Percentiles rank a stretch among this genome's conserved stretches.
Evolutionary conservation across 2,888 invertebrate genomes (phyloP).

Genomic region (Dorcus parallelipipedus): DNA sequence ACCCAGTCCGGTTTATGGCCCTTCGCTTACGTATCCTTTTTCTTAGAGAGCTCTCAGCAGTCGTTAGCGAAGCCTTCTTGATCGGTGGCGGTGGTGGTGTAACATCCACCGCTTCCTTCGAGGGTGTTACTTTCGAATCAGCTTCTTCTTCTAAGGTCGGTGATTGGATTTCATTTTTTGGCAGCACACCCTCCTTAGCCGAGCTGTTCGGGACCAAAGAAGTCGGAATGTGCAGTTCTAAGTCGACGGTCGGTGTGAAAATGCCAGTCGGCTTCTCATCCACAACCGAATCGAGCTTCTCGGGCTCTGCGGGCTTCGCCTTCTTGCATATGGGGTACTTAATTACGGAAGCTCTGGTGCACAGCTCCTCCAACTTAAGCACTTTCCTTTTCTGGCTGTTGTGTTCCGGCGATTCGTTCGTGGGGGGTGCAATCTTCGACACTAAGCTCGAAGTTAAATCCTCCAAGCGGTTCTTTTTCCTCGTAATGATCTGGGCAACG

Average conservation of each 20-base stretch:
- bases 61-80: neutral
- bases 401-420: slow-evolving; percentile 32
- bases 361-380: slow-evolving; percentile 48
- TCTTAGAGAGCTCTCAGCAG: slow-evolving; percentile 29
- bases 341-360: slow-evolving; percentile 56
- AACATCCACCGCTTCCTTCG: neutral
- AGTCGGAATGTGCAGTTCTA: slow-evolving; percentile 51
- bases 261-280: slow-evolving; percentile 60
- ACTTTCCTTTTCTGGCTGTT: slow-evolving; percentile 55
- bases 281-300: slow-evolving; percentile 43
- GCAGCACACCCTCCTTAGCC: neutral
- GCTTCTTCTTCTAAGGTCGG: slow-evolving; percentile 22
- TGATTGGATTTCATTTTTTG: neutral
- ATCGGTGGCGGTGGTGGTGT: neutral
- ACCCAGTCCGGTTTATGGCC: slow-evolving; percentile 82
- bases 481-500: slow-evolving; percentile 52
- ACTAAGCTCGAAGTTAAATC: slow-evolving; percentile 59
- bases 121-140: too few species aligned
- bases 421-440: slow-evolving; percentile 55
- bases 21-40: slow-evolving; percentile 64
- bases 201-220: neutral
- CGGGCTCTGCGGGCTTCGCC: slow-evolving; percentile 38
- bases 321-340: slow-evolving; percentile 57
- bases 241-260: slow-evolving; percentile 66
- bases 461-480: slow-evolving; percentile 63